These are phyloP conservation scores for Coturnix japonica DNA, from an alignment of 2,113 vertebrate species.

Conservation along the genomic window DNA sequence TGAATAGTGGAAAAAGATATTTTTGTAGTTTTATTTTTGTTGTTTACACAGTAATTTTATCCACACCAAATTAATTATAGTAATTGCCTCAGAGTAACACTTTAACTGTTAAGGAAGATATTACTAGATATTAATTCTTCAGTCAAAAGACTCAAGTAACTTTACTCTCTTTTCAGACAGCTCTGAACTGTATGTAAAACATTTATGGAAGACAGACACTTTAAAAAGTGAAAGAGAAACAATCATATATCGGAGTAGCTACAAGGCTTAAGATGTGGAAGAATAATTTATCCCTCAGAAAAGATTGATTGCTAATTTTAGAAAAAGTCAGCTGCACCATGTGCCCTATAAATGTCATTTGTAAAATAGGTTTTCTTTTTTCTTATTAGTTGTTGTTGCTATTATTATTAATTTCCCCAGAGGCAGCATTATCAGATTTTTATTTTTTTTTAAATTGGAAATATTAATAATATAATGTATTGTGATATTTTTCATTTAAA, in stretches of 20 bases:
- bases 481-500: background rate
- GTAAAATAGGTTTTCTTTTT: background rate
- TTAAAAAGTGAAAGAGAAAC: slow-evolving; percentile 9
- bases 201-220: background rate
- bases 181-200: background rate
- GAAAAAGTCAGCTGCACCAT: slow-evolving; percentile 10
- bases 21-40: background rate
- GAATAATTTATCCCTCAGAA: slow-evolving; percentile 31
- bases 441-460: background rate
- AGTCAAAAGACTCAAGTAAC: background rate
- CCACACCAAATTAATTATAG: background rate
- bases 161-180: background rate
- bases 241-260: background rate
- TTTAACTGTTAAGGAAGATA: background rate
- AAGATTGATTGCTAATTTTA: slow-evolving; percentile 10
- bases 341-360: slow-evolving; percentile 5
- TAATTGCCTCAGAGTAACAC: background rate
- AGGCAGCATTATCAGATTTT: background rate
- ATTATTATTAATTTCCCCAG: background rate
- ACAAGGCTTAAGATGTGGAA: background rate
- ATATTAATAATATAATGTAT: background rate
- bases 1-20: background rate
- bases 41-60: background rate
- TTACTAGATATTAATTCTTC: background rate
- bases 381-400: too few relatives aligned